Percentiles rank a stretch among this genome's conserved stretches.
These are phyloP conservation scores for Luehdorfia chinensis DNA, from an alignment of 1,140 invertebrate species.

Conservation along the genomic window DNA sequence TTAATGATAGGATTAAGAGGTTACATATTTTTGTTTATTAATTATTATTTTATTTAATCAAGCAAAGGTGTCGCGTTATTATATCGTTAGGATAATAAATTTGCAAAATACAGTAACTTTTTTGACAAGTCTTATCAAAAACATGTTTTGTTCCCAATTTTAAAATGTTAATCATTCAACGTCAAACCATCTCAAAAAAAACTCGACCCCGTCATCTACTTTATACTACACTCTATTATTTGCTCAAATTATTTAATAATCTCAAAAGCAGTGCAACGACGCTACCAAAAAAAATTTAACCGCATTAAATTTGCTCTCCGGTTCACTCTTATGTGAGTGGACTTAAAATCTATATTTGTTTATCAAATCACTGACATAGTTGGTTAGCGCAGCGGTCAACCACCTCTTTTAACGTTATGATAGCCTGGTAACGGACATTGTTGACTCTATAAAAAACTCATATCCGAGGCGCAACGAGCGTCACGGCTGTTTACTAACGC, in stretches of 20 bases:
- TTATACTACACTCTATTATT: neutral
- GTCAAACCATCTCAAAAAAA: too few species aligned
- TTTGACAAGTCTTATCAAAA: too few species aligned
- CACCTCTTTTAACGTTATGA: conserved; percentile 48
- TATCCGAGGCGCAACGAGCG: conserved; percentile 4
- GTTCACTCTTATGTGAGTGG: conserved; percentile 16
- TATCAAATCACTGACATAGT: conserved; percentile 9
- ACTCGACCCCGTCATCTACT: neutral
- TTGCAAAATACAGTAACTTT: too few species aligned
- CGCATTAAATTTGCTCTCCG: neutral
- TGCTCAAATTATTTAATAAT: conserved; percentile 13
- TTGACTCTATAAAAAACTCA: conserved; percentile 36
- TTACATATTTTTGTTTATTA: too few species aligned
- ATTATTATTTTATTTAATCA: too few species aligned
- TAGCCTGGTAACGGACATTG: conserved; percentile 46
- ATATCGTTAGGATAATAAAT: too few species aligned
- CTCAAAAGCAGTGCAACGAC: neutral
- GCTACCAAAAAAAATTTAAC: neutral
- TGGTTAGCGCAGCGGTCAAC: conserved; percentile 37
- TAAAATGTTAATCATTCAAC: too few species aligned
- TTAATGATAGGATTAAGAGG: too few species aligned
- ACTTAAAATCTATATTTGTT: conserved; percentile 23
- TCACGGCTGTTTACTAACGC: conserved; percentile 18
- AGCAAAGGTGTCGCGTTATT: too few species aligned
- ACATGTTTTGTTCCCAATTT: too few species aligned